These are phyloP conservation scores for Andrena flavipes DNA, from an alignment of 2,888 invertebrate genomes.

Conservation along the genomic window DNA sequence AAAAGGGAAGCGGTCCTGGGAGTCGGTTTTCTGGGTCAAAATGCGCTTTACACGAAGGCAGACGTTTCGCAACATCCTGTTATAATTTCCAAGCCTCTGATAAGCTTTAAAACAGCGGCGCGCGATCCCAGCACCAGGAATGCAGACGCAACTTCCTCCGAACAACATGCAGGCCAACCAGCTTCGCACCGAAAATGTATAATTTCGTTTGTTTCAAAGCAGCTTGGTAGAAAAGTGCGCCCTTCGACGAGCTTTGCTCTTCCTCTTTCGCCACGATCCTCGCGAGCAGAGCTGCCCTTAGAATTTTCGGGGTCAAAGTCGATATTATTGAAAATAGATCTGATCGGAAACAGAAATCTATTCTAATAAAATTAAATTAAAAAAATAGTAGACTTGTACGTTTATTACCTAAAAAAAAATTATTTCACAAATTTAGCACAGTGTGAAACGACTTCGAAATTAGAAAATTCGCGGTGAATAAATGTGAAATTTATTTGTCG, in stretches of 20 bases:
- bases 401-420: too few species aligned
- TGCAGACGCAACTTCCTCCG: conserved; percentile 30
- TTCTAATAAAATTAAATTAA: too few species aligned
- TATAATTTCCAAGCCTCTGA: conserved; percentile 51
- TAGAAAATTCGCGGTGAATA: too few species aligned
- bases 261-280: not conserved
- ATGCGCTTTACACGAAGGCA: conserved; percentile 18
- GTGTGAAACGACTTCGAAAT: too few species aligned
- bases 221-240: not conserved
- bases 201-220: conserved; percentile 7
- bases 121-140: conserved; percentile 12
- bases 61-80: conserved; percentile 49
- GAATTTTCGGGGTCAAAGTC: not conserved
- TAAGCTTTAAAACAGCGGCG: conserved; percentile 48
- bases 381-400: too few species aligned
- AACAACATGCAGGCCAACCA: not conserved
- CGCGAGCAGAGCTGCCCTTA: not conserved
- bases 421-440: too few species aligned
- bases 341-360: too few species aligned
- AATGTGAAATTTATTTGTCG: too few species aligned
- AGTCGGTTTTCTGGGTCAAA: conserved; percentile 42
- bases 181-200: conserved; percentile 8
- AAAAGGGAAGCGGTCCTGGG: conserved; percentile 8
- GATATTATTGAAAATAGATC: too few species aligned
- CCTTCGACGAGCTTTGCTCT: not conserved